These are phyloP conservation scores for Hemichromis elongatus DNA, from an alignment of 2,113 vertebrate species.

Conservation along the genomic window DNA sequence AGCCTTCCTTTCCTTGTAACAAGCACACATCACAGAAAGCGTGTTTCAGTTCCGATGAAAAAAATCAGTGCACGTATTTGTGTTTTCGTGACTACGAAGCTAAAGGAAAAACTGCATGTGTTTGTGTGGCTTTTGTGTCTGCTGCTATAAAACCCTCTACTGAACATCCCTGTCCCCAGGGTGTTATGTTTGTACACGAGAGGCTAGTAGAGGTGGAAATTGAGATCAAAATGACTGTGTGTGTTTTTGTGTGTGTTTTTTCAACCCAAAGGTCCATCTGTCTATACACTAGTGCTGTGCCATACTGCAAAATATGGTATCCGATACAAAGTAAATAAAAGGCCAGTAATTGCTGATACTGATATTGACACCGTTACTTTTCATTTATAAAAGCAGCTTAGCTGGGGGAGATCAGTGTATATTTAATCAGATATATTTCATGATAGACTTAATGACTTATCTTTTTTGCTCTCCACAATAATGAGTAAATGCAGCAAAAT, in stretches of 20 bases:
- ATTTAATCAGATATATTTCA: too few relatives aligned
- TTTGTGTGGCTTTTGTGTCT: neutral
- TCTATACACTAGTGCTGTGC: neutral
- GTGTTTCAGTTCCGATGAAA: neutral
- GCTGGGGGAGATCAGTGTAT: too few relatives aligned
- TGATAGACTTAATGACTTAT: too few relatives aligned
- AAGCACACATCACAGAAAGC: neutral
- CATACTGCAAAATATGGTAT: neutral
- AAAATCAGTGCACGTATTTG: neutral
- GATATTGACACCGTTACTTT: neutral
- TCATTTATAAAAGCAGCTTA: too few relatives aligned
- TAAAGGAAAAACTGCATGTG: neutral
- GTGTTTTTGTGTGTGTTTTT: neutral
- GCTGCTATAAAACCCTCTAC: conserved; percentile 31
- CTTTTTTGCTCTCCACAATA: too few relatives aligned
- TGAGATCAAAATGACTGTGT: neutral
- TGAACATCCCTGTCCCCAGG: conserved; percentile 5
- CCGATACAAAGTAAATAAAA: neutral
- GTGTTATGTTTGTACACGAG: conserved; percentile 5
- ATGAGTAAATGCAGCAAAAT: too few relatives aligned
- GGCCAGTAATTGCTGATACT: neutral
- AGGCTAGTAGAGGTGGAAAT: neutral
- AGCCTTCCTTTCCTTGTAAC: neutral
- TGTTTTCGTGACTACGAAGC: conserved; percentile 13
- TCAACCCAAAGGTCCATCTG: neutral